A percentile compares a stretch with the other conserved stretches of the same genome.
Evolutionary conservation across 2,888 invertebrate species (phyloP).

Genomic region (Pollenia amentaria): DNA sequence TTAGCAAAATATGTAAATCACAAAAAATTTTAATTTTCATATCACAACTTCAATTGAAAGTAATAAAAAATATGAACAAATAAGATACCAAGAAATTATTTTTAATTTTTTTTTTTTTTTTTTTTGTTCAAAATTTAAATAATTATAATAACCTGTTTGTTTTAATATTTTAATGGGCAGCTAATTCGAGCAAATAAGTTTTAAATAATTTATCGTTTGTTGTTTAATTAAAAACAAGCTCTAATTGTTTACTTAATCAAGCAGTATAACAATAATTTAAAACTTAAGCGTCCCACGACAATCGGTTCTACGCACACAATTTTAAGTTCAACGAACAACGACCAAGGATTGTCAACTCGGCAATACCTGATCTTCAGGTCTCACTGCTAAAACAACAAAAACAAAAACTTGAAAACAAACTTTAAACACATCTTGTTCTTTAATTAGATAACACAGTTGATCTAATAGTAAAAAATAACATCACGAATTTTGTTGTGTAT

Average conservation of each 20-base stretch:
- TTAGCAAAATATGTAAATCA: background rate
- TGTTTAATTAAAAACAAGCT: background rate
- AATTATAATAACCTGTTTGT: background rate
- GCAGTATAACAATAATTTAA: background rate
- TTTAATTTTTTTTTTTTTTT: no score
- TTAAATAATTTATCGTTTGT: background rate
- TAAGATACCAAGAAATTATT: no score
- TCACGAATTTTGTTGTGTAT: slow-evolving; percentile 16
- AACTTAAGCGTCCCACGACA: background rate
- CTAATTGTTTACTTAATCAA: background rate
- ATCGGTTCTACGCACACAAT: no score
- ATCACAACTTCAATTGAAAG: background rate
- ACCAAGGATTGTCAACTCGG: no score
- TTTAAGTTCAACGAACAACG: no score
- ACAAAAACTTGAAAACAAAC: background rate
- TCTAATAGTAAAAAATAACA: slow-evolving; percentile 50
- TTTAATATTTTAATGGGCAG: background rate
- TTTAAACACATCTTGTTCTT: slow-evolving; percentile 32
- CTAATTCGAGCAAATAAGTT: slow-evolving; percentile 21
- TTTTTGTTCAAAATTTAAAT: no score
- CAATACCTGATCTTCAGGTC: no score
- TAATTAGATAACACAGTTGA: slow-evolving; percentile 22
- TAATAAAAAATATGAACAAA: background rate
- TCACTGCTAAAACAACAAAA: background rate
- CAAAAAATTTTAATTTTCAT: background rate